A percentile compares a stretch with the other conserved stretches of the same genome.
phyloP scores from a whole-genome alignment of 2,797 vertebrate genomes.

The Neostethus bicornis region DNA sequence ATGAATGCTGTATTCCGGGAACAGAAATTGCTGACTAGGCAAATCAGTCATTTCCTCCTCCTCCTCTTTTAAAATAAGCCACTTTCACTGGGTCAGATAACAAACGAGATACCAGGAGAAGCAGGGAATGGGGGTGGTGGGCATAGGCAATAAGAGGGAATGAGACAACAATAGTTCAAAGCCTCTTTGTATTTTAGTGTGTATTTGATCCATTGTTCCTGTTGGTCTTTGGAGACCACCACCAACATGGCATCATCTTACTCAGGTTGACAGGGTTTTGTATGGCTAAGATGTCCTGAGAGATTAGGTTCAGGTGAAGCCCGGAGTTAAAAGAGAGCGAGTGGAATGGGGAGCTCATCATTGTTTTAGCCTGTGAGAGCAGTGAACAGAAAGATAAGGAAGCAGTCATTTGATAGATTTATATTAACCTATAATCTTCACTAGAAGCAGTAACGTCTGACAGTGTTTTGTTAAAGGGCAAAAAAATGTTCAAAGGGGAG shows the following conservation, averaged over 20 bases:
- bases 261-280: conserved; percentile 67
- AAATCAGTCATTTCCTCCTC: conserved; percentile 39
- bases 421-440: conserved; percentile 32
- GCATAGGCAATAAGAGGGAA: conserved; percentile 57
- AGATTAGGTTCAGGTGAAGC: conserved; percentile 76
- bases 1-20: conserved; percentile 31
- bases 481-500: conserved; percentile 21
- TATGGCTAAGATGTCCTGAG: conserved; percentile 60
- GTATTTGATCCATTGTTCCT: conserved; percentile 82
- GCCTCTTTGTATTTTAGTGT: conserved; percentile 54
- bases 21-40: conserved; percentile 31
- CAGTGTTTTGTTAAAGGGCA: conserved; percentile 21
- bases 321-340: conserved; percentile 31
- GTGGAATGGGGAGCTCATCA: conserved; percentile 36
- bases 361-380: conserved; percentile 36
- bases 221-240: conserved; percentile 75
- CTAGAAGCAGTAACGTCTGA: conserved; percentile 23
- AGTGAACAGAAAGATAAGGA: conserved; percentile 13
- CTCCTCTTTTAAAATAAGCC: conserved; percentile 26
- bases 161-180: conserved; percentile 81
- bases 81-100: conserved; percentile 62
- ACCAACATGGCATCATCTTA: conserved; percentile 79
- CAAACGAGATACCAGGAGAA: conserved; percentile 31
- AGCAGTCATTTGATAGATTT: conserved; percentile 18
- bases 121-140: conserved; percentile 50